Base-by-base conservation (phyloP, 1,140 invertebrate species). In the Megathymus violae region DNA sequence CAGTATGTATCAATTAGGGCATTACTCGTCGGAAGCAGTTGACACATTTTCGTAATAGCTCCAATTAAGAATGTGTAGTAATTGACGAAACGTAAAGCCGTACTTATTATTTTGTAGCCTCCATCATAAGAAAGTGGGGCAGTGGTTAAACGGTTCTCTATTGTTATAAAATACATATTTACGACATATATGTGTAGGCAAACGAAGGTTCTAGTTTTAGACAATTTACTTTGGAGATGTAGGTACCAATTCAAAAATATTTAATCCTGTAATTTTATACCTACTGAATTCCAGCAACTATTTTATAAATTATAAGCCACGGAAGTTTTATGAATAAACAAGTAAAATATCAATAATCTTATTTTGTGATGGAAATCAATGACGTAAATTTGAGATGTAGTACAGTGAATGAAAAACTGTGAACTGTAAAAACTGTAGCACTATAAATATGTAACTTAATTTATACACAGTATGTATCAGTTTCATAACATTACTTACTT, bases 21-120 rank as follows among this genome's bases (percentile, higher is more conserved):
- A 71, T 76, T 74, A 71, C 63, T 80, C 54, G 56, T 64, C 60
- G 62, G 66, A 70, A 85, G 76, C 71, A 76, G 79, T 67, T 87
- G 85, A 88, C 88, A 90, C 80, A 90, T 88, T 80, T 88, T 80
- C 76, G 62, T 88, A 88, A 89, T 82, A 81, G 77, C 48, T 43
- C 64, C 77, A 90, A 88, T 90, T 88, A 88, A 82, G 64, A 69
- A 75, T 62, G 51, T 43, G 63, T 46, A 44, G 67, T 75, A 80
- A 80, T 80, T 79, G 71, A 62, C 62, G 36, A 68, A 74, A 75
- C 69, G 62, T 63, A 38, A 44, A 67, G 50, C 51, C 47, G 54
- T 4, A 44, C 34, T 27, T 40, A 61, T 58, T 68, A 65, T 67
- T 64, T 64, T 59, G 68, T 62, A 34, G 50, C 38, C 31, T 25